phyloP scores from a whole-genome alignment of 2,888 invertebrate species.

The Acrobasis consociella region DNA sequence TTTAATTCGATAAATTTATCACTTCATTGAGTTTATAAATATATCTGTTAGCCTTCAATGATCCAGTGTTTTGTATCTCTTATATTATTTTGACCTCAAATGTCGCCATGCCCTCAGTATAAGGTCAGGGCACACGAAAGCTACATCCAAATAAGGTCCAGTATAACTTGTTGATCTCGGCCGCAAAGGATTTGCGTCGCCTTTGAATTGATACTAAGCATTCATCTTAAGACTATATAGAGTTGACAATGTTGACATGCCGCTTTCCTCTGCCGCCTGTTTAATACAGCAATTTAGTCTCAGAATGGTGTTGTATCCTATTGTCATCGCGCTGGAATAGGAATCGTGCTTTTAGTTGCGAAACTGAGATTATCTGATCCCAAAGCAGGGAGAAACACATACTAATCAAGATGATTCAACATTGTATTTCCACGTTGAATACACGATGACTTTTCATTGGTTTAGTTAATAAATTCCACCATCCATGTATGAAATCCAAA shows the following conservation, averaged over 20 bases:
- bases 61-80: neutral
- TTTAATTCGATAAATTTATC: neutral
- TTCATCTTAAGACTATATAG: neutral
- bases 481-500: too few species aligned
- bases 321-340: constrained; percentile 6
- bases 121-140: constrained; percentile 59
- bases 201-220: constrained; percentile 34
- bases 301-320: constrained; percentile 1
- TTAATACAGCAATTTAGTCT: constrained; percentile 6
- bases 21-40: neutral
- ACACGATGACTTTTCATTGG: too few species aligned
- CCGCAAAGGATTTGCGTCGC: constrained; percentile 40
- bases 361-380: constrained; percentile 7
- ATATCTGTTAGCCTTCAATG: neutral
- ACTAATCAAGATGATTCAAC: neutral
- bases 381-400: neutral
- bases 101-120: constrained; percentile 46
- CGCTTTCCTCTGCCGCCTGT: constrained; percentile 6
- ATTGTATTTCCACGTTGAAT: too few species aligned
- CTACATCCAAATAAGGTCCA: constrained; percentile 49
- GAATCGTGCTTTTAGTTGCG: neutral
- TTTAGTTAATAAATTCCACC: too few species aligned
- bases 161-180: constrained; percentile 39
- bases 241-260: neutral
- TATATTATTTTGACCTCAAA: constrained; percentile 14